Conservation (phyloP, 2,113 vertebrate genomes). For the Dicaeum eximium region DNA sequence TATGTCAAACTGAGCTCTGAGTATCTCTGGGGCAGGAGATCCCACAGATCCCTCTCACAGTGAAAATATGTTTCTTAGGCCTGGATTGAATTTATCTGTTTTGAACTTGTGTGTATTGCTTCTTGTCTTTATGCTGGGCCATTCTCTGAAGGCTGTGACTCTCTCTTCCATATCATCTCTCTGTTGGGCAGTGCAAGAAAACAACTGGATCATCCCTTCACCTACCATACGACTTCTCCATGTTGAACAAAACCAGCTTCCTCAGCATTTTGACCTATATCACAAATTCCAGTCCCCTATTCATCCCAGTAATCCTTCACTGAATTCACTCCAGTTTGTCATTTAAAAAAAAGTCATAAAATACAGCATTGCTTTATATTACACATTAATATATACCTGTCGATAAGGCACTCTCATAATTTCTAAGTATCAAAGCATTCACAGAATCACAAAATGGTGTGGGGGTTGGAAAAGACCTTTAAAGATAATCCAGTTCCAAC, state of each 20-base stretch:
- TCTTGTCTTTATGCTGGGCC: neutral
- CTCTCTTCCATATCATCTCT: neutral
- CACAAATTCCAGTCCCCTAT: neutral
- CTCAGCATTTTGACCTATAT: neutral
- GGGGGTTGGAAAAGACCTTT: neutral
- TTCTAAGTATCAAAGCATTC: neutral
- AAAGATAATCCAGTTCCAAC: neutral
- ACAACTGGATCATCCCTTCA: neutral
- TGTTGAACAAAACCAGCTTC: neutral
- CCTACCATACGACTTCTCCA: neutral
- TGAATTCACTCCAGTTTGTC: neutral
- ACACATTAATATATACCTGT: neutral
- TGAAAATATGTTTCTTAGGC: neutral
- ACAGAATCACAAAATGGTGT: neutral
- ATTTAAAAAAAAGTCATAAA: neutral
- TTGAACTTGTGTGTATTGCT: neutral
- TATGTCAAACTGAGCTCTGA: neutral
- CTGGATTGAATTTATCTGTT: neutral
- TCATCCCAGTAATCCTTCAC: neutral
- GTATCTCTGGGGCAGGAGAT: neutral
- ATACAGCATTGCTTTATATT: neutral
- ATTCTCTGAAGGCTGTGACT: neutral
- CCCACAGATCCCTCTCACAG: neutral
- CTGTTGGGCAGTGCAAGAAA: neutral
- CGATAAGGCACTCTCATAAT: neutral